Percentiles rank a stretch among this genome's conserved stretches.
Conservation (phyloP, 2,888 invertebrate species). For the Pseudeuparius sepicola region DNA sequence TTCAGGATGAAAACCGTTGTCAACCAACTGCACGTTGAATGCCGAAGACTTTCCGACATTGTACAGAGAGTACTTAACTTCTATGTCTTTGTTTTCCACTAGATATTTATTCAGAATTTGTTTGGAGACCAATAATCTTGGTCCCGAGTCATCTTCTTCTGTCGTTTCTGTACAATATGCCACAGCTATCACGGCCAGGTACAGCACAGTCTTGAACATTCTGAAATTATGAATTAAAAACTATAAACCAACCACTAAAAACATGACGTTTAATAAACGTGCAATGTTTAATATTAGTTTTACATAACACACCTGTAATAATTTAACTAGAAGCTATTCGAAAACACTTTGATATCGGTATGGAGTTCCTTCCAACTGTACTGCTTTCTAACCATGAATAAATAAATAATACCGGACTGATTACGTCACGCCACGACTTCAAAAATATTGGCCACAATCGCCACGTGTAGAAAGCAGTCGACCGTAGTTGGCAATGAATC, state of each 20-base stretch:
- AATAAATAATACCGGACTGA: too few species aligned
- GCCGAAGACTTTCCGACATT: conserved; percentile 91
- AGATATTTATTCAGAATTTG: conserved; percentile 92
- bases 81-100: conserved; percentile 92
- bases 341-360: too few species aligned
- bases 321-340: too few species aligned
- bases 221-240: conserved; percentile 14
- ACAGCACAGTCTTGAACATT: conserved; percentile 25
- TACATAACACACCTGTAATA: conserved; percentile 6
- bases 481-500: too few species aligned
- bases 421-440: too few species aligned
- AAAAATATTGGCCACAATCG: too few species aligned
- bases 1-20: conserved; percentile 85
- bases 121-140: conserved; percentile 82
- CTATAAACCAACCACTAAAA: too few species aligned
- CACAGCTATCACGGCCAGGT: conserved; percentile 23
- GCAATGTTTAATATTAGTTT: conserved; percentile 6
- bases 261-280: too few species aligned
- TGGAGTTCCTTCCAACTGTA: too few species aligned
- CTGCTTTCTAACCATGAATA: too few species aligned
- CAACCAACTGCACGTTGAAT: conserved; percentile 76
- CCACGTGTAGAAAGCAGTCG: too few species aligned
- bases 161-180: conserved; percentile 38
- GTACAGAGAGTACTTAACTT: conserved; percentile 88
- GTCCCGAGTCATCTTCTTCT: conserved; percentile 61